A percentile compares a stretch with the other conserved stretches of the same genome.
These are phyloP conservation scores for Porites divaricata DNA, from an alignment of 92 coral and sea anemone genomes.

Conservation along the genomic window DNA sequence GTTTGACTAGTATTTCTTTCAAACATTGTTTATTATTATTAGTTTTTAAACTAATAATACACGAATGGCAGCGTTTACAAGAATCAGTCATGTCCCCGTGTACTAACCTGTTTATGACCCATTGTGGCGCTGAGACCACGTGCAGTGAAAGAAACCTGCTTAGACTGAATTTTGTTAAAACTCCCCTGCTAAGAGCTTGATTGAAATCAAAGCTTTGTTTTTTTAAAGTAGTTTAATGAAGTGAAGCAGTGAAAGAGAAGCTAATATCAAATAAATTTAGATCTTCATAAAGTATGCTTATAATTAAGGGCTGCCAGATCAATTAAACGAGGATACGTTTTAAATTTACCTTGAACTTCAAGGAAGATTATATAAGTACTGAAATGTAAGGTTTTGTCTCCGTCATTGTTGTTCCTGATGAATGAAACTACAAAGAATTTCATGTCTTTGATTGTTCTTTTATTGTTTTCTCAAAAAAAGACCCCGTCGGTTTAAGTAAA, in stretches of 20 bases:
- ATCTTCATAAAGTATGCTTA: too few relatives aligned
- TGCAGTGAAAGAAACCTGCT: neutral
- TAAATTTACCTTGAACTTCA: too few relatives aligned
- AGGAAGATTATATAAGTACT: neutral
- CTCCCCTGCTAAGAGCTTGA: neutral
- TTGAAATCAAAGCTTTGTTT: neutral
- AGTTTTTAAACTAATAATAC: slow-evolving; percentile 15
- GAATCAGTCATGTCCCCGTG: neutral
- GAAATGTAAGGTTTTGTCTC: neutral
- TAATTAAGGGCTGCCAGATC: too few relatives aligned
- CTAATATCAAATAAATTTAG: too few relatives aligned
- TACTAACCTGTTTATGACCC: slow-evolving; percentile 20
- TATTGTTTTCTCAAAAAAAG: slow-evolving; percentile 1
- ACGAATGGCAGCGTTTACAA: slow-evolving; percentile 14
- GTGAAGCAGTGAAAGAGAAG: too few relatives aligned
- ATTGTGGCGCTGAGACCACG: slow-evolving; percentile 16
- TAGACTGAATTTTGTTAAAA: neutral
- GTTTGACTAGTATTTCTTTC: slow-evolving; percentile 9
- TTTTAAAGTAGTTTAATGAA: too few relatives aligned
- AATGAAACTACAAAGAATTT: neutral
- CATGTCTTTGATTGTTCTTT: neutral
- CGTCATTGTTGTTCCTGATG: neutral
- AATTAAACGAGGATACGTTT: too few relatives aligned
- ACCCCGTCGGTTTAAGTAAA: slow-evolving; percentile 12
- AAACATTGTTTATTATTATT: slow-evolving; percentile 9